These are phyloP conservation scores for Bemisia tabaci DNA, from an alignment of 1,140 invertebrate genomes.

Conservation along the genomic window DNA sequence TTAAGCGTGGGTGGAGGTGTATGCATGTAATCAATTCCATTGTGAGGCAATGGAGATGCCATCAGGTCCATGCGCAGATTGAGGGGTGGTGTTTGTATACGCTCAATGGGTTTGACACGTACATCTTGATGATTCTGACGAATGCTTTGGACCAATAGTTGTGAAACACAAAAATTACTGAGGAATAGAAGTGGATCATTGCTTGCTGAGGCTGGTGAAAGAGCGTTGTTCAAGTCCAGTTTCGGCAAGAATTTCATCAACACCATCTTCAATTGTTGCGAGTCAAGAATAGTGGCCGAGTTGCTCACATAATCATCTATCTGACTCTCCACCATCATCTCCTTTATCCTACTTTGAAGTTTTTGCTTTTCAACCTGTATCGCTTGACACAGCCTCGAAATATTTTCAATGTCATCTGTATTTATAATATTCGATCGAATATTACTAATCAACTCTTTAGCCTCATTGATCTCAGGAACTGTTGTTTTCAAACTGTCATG, in stretches of 20 bases:
- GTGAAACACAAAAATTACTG: slow-evolving; percentile 56
- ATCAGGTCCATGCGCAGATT: not conserved
- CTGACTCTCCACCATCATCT: slow-evolving; percentile 54
- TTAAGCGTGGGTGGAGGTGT: not conserved
- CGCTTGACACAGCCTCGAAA: slow-evolving; percentile 11
- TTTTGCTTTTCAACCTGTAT: slow-evolving; percentile 15
- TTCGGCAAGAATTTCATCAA: not conserved
- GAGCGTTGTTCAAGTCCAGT: slow-evolving; percentile 33
- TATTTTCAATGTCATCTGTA: slow-evolving; percentile 14
- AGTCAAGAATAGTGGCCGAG: slow-evolving; percentile 48
- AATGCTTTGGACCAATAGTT: slow-evolving; percentile 20
- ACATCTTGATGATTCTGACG: not conserved
- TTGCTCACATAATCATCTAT: slow-evolving; percentile 52
- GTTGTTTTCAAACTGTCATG: slow-evolving; percentile 37
- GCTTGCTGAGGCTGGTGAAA: not conserved
- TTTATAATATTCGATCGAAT: slow-evolving; percentile 10
- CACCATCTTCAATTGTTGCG: not conserved
- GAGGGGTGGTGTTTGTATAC: not conserved
- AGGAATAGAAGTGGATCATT: slow-evolving; percentile 45
- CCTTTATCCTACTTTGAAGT: slow-evolving; percentile 48
- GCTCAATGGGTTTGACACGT: not conserved
- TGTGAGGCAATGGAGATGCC: not conserved
- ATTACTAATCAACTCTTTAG: slow-evolving; percentile 38
- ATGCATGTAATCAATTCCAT: not conserved
- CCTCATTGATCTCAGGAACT: slow-evolving; percentile 47